Percentiles rank a stretch among this genome's conserved stretches.
Evolutionary conservation across 1,140 invertebrate species (phyloP).

Genomic region (Apolygus lucorum): DNA sequence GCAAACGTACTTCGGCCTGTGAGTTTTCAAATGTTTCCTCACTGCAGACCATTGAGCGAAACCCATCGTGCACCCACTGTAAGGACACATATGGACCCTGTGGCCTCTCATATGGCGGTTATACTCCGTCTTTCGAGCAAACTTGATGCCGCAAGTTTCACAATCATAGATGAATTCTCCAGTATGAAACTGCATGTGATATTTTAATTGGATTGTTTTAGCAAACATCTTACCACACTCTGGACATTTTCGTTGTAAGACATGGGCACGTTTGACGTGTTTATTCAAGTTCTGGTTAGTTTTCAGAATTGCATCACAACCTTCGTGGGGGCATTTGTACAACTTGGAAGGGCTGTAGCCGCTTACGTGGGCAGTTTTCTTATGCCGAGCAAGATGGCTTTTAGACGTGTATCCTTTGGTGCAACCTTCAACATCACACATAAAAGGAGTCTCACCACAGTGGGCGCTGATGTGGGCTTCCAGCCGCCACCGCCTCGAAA

Average conservation of each 20-base stretch:
- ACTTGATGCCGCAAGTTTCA: not conserved
- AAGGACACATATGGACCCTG: constrained; percentile 1
- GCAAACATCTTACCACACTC: constrained; percentile 6
- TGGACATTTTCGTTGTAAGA: constrained; percentile 18
- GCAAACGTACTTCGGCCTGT: constrained; percentile 10
- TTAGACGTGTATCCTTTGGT: constrained; percentile 43
- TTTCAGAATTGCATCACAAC: constrained; percentile 33
- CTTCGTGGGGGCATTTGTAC: constrained; percentile 30
- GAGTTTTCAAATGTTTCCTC: constrained; percentile 11
- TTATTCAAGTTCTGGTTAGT: constrained; percentile 36
- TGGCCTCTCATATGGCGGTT: constrained; percentile 19
- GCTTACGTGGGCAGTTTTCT: constrained; percentile 35
- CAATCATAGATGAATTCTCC: constrained; percentile 7
- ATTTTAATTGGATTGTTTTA: constrained; percentile 14
- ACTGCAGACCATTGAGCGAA: constrained; percentile 14
- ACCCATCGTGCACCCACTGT: not conserved
- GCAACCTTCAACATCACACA: constrained; percentile 40
- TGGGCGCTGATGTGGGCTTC: constrained; percentile 41
- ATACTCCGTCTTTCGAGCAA: not conserved
- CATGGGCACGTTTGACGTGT: constrained; percentile 36
- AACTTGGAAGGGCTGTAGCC: not conserved
- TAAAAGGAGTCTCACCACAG: constrained; percentile 42
- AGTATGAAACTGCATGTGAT: constrained; percentile 12
- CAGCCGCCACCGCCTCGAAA: constrained; percentile 42
- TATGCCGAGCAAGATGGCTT: constrained; percentile 43